Percentiles rank a stretch among this genome's conserved stretches.
phyloP scores from a whole-genome alignment of 2,888 invertebrate genomes.

The Imbricaverruca yamaguchii region DNA sequence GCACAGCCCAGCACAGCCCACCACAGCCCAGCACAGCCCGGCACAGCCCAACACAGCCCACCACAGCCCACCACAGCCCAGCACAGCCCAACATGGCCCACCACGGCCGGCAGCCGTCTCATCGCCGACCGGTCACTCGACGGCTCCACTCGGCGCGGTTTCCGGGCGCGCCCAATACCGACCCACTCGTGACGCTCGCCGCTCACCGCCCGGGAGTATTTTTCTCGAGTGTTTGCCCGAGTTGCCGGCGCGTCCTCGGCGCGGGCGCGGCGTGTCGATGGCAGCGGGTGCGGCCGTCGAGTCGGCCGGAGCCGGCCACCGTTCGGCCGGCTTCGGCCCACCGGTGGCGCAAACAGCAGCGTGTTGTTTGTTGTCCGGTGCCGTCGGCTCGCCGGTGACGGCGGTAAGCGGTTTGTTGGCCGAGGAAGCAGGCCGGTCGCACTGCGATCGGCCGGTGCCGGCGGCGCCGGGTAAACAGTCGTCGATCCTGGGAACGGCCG shows the following conservation, averaged over 20 bases:
- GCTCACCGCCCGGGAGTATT: neutral
- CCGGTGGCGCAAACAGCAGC: too few relatives aligned
- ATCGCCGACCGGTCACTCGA: neutral
- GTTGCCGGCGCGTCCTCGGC: neutral
- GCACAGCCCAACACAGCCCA: too few relatives aligned
- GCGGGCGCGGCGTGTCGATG: neutral
- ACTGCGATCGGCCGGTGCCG: too few relatives aligned
- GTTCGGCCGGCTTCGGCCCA: too few relatives aligned
- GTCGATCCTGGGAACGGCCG: too few relatives aligned
- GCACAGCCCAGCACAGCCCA: too few relatives aligned
- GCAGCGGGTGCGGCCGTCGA: neutral
- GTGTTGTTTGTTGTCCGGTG: neutral
- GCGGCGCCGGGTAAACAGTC: too few relatives aligned
- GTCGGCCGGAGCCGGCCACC: neutral
- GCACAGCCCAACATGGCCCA: too few relatives aligned
- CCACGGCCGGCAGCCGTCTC: too few relatives aligned
- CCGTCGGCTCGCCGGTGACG: neutral
- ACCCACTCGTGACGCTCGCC: neutral
- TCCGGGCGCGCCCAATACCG: neutral
- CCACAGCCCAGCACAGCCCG: too few relatives aligned
- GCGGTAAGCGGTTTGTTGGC: neutral
- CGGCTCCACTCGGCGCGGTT: neutral
- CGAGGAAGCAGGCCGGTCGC: neutral
- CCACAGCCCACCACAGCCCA: too few relatives aligned
- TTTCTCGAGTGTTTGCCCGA: neutral